Evolutionary conservation across 2,113 vertebrate species (phyloP).

Genomic region (Rattus rattus): DNA sequence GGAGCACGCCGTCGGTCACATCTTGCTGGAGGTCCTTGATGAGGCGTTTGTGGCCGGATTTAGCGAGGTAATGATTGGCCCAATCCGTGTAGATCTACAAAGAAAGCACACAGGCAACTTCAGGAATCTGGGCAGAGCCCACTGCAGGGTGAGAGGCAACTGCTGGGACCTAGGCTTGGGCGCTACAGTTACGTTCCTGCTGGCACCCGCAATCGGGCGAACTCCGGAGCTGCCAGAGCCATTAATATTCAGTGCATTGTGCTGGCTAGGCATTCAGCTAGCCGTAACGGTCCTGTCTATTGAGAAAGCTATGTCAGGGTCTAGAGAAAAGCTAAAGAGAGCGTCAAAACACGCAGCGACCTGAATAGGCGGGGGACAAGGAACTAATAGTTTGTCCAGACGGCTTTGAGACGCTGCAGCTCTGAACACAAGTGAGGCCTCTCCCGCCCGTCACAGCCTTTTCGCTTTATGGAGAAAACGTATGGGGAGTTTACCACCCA

Average conservation of each 20-base stretch:
- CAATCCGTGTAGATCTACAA: constrained; percentile 98
- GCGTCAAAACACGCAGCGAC: constrained; percentile 84
- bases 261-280: constrained; percentile 87
- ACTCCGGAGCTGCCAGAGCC: constrained; percentile 82
- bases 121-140: constrained; percentile 46
- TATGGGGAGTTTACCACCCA: constrained; percentile 76
- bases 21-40: constrained; percentile 99
- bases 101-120: constrained; percentile 71
- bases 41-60: constrained; percentile 97
- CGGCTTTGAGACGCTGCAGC: constrained; percentile 82
- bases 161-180: not conserved
- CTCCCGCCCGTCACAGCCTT: constrained; percentile 62
- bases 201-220: not conserved
- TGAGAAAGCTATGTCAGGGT: constrained; percentile 89
- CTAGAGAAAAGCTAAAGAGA: constrained; percentile 83
- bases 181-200: not conserved
- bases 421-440: constrained; percentile 48
- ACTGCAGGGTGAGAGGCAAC: constrained; percentile 23
- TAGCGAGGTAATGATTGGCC: constrained; percentile 98
- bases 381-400: constrained; percentile 86
- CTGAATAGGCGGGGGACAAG: constrained; percentile 81
- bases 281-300: constrained; percentile 84
- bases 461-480: constrained; percentile 65
- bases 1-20: constrained; percentile 96
- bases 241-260: constrained; percentile 91